These are phyloP conservation scores for Gorsachius magnificus DNA, from an alignment of 2,797 vertebrate genomes.

Conservation along the genomic window DNA sequence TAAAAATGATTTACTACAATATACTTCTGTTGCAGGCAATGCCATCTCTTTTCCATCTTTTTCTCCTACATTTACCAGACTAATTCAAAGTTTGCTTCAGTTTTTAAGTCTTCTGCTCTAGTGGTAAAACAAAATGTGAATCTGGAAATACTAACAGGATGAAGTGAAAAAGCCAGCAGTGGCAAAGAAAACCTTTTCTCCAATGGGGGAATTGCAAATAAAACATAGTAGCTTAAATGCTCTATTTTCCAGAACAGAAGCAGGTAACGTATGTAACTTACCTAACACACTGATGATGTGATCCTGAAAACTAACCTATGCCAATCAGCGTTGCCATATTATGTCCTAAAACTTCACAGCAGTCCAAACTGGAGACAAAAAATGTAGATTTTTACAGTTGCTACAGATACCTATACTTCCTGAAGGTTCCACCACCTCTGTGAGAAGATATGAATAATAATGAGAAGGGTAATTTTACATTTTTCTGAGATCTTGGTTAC, in stretches of 20 bases:
- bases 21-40: neutral
- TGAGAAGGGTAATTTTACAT: neutral
- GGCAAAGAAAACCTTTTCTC: neutral
- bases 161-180: neutral
- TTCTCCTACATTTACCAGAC: neutral
- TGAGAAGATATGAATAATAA: neutral
- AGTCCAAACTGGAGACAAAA: neutral
- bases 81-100: neutral
- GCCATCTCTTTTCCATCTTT: neutral
- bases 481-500: neutral
- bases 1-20: constrained; percentile 11
- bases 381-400: neutral
- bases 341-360: neutral
- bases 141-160: neutral
- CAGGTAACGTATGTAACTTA: neutral
- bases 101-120: neutral
- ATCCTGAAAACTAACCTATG: neutral
- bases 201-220: neutral
- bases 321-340: neutral
- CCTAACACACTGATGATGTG: neutral
- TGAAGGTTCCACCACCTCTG: neutral
- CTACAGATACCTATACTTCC: neutral
- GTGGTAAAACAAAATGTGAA: neutral
- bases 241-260: neutral
- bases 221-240: neutral